These are phyloP conservation scores for Antechinus flavipes DNA, from an alignment of 2,113 vertebrate genomes.

Conservation along the genomic window DNA sequence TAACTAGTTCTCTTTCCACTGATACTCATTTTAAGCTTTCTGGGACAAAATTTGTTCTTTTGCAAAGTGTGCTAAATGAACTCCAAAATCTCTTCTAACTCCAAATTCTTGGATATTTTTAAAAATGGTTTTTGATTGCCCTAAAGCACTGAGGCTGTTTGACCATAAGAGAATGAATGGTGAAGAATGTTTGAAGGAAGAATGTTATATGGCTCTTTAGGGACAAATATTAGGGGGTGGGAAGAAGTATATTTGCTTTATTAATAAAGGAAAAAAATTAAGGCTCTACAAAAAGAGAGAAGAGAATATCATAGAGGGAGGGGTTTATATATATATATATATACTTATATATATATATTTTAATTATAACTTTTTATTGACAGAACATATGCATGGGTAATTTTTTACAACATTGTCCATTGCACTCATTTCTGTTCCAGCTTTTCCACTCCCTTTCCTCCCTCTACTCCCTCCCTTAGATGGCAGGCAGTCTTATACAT, in stretches of 20 bases:
- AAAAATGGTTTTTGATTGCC: background rate
- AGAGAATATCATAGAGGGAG: background rate
- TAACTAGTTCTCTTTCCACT: background rate
- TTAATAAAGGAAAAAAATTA: background rate
- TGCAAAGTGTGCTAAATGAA: background rate
- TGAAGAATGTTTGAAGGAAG: background rate
- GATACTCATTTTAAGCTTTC: background rate
- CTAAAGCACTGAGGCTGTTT: background rate
- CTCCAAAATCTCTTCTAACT: background rate
- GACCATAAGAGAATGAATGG: background rate
- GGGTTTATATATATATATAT: too few relatives aligned
- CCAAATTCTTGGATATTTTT: background rate
- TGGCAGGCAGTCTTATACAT: too few relatives aligned
- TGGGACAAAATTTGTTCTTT: background rate
- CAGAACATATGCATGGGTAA: too few relatives aligned
- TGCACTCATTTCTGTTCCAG: too few relatives aligned
- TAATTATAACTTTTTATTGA: too few relatives aligned
- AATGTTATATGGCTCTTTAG: background rate
- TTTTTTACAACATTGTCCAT: too few relatives aligned
- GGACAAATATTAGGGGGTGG: background rate
- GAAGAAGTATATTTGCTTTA: background rate
- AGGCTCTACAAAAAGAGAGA: background rate
- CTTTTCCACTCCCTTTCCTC: too few relatives aligned
- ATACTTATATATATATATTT: too few relatives aligned
- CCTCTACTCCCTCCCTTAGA: too few relatives aligned